phyloP scores from a whole-genome alignment of 2,113 vertebrate species.

The Sapajus apella region DNA sequence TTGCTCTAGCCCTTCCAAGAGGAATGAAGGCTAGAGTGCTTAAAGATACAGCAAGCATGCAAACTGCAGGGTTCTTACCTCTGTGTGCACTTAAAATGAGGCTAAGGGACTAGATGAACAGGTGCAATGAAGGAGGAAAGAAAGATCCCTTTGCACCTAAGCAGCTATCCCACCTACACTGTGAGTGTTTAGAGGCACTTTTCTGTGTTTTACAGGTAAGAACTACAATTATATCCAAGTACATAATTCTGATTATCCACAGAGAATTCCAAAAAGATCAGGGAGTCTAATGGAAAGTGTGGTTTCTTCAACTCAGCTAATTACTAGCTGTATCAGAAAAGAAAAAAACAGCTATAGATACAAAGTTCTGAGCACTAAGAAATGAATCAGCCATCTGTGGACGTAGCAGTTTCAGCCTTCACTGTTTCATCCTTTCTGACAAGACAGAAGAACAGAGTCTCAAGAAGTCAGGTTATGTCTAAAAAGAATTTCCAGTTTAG shows the following conservation, averaged over 20 bases:
- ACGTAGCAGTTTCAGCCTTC: background rate
- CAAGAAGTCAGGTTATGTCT: background rate
- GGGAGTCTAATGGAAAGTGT: background rate
- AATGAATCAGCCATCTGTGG: background rate
- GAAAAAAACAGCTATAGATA: background rate
- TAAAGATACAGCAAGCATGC: rapidly evolving
- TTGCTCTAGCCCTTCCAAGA: background rate
- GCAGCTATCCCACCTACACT: background rate
- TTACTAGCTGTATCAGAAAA: background rate
- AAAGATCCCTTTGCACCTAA: background rate
- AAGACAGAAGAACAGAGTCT: background rate
- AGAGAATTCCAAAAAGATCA: conserved; percentile 59
- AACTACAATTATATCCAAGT: conserved; percentile 1
- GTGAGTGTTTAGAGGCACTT: background rate
- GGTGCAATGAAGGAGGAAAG: background rate
- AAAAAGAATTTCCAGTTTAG: background rate
- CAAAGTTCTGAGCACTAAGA: background rate
- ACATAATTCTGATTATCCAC: background rate
- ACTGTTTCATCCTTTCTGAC: background rate
- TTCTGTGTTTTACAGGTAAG: conserved; percentile 48
- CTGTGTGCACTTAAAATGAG: rapidly evolving
- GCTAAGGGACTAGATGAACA: background rate
- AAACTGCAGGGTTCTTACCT: background rate
- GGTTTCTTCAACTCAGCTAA: background rate
- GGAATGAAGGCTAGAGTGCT: too few species aligned